A percentile compares a stretch with the other conserved stretches of the same genome.
Conservation (phyloP, 2,797 vertebrate species). For the Paratrypauchen microcephalus region DNA sequence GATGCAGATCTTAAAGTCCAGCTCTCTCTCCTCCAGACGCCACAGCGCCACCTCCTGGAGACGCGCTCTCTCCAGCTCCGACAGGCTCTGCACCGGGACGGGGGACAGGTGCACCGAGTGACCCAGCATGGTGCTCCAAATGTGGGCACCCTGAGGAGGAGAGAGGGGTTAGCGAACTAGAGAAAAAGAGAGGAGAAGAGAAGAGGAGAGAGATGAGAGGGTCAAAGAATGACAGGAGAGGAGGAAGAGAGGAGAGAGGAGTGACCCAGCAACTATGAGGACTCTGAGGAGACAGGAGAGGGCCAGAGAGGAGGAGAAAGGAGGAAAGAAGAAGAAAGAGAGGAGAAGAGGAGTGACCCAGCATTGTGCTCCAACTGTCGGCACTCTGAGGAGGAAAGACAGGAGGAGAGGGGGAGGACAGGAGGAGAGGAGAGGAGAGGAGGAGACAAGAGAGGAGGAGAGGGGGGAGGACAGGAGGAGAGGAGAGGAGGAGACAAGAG, state of each 20-base stretch:
- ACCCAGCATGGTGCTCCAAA: conserved; percentile 73
- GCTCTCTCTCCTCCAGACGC: conserved; percentile 78
- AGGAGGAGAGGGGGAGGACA: too few species aligned
- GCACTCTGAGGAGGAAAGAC: too few species aligned
- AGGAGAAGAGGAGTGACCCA: too few species aligned
- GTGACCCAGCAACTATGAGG: conserved; percentile 62
- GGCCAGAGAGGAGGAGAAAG: too few species aligned
- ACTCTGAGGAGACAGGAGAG: conserved; percentile 62
- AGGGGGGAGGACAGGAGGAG: too few species aligned
- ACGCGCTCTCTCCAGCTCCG: conserved; percentile 88
- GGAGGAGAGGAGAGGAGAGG: too few species aligned
- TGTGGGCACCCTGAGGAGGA: conserved; percentile 62
- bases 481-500: too few species aligned
- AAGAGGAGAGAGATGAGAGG: background rate
- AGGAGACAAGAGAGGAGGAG: too few species aligned
- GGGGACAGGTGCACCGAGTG: conserved; percentile 77
- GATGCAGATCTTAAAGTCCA: conserved; percentile 78
- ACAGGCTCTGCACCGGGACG: conserved; percentile 87
- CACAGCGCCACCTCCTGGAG: conserved; percentile 86
- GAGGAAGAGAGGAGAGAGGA: background rate
- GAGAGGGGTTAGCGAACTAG: background rate
- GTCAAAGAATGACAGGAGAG: too few species aligned
- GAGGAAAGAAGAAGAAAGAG: too few species aligned
- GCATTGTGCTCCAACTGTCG: too few species aligned
- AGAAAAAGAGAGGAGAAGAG: background rate